A percentile compares a stretch with the other conserved stretches of the same genome.
These are phyloP conservation scores for Poecile atricapillus DNA, from an alignment of 2,113 vertebrate species.

Conservation along the genomic window DNA sequence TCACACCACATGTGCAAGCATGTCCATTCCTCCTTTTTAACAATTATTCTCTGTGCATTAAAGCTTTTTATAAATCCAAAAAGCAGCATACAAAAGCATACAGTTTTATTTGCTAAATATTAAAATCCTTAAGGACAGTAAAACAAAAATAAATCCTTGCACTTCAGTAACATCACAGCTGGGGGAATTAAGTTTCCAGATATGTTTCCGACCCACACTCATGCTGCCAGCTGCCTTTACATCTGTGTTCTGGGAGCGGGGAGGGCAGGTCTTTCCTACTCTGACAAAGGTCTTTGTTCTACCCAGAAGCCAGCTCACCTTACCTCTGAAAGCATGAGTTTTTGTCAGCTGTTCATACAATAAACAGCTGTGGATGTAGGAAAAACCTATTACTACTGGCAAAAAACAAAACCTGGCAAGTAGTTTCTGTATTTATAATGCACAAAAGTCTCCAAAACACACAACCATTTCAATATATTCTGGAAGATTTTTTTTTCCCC, in stretches of 20 bases:
- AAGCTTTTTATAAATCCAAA: background rate
- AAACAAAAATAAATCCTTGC: background rate
- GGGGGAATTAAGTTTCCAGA: constrained; percentile 21
- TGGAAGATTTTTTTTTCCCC: background rate
- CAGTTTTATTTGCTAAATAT: background rate
- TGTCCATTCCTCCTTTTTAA: background rate
- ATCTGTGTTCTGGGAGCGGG: constrained; percentile 21
- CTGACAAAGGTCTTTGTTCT: constrained; percentile 50
- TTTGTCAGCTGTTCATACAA: constrained; percentile 78
- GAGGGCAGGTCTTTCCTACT: background rate
- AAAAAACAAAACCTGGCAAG: constrained; percentile 27
- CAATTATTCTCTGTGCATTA: background rate
- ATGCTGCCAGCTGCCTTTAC: constrained; percentile 74
- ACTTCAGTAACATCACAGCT: background rate
- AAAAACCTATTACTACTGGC: constrained; percentile 54
- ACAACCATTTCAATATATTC: background rate
- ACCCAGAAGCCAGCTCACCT: constrained; percentile 70
- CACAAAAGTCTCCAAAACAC: constrained; percentile 19
- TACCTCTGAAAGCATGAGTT: constrained; percentile 65
- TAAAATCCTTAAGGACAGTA: background rate
- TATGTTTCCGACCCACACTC: constrained; percentile 25
- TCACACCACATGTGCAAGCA: background rate
- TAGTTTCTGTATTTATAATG: constrained; percentile 22
- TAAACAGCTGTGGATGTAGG: constrained; percentile 68
- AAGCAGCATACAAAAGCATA: background rate